Evolutionary conservation across 2,888 invertebrate species (phyloP).

Genomic region (Hirtodrosophila cameraria): DNA sequence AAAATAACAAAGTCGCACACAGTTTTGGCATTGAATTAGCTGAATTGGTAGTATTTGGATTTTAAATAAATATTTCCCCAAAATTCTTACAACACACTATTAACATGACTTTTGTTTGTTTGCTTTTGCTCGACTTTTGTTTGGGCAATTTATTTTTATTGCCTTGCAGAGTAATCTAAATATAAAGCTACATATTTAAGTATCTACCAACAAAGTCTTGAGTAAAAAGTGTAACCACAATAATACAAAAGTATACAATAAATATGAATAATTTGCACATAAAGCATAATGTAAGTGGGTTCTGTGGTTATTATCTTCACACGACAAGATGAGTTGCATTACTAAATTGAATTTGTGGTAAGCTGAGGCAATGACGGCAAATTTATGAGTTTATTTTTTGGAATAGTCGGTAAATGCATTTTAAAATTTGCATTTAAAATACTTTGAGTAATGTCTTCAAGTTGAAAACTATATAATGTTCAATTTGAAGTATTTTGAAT

Average conservation of each 20-base stretch:
- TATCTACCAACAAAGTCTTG: not conserved
- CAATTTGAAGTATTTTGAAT: no score
- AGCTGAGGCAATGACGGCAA: not conserved
- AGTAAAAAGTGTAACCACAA: conserved; percentile 17
- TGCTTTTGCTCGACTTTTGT: conserved; percentile 46
- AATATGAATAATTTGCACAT: conserved; percentile 61
- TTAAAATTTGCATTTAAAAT: not conserved
- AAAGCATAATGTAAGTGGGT: conserved; percentile 46
- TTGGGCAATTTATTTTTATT: conserved; percentile 50
- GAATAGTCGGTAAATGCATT: not conserved
- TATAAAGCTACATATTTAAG: conserved; percentile 2
- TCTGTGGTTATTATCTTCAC: conserved; percentile 38
- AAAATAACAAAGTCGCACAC: not conserved
- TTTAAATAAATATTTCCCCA: conserved; percentile 30
- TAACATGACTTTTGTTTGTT: conserved; percentile 22
- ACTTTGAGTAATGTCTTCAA: no score
- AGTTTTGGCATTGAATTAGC: conserved; percentile 53
- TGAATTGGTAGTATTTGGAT: conserved; percentile 4
- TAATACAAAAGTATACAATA: not conserved
- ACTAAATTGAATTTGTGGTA: conserved; percentile 46
- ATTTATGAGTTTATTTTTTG: not conserved
- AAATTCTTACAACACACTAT: conserved; percentile 42
- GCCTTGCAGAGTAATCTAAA: conserved; percentile 20
- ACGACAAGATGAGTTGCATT: conserved; percentile 24
- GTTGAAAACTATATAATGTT: no score